phyloP scores from a whole-genome alignment of 2,113 vertebrate genomes.

The Malaclemys terrapin region DNA sequence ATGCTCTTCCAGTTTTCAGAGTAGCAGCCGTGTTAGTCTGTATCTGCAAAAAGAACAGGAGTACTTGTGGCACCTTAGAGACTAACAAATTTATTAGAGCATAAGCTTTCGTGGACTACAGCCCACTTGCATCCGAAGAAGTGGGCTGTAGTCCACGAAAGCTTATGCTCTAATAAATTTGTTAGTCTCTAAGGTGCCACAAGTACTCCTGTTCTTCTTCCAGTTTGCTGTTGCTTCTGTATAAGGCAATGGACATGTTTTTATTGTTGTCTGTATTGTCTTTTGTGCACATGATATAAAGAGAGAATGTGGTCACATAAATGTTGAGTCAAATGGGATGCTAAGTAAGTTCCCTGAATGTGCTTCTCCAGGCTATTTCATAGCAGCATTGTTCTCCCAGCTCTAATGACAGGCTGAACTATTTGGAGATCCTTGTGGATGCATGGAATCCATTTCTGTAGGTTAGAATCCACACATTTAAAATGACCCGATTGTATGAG shows the following conservation, averaged over 20 bases:
- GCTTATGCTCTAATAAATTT: too few species aligned
- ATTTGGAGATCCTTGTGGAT: neutral
- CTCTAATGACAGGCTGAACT: neutral
- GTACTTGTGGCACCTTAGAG: too few species aligned
- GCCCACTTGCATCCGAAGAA: too few species aligned
- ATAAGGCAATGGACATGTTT: neutral
- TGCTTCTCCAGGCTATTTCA: neutral
- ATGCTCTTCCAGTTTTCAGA: rapidly evolving
- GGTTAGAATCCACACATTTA: neutral
- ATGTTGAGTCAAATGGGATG: neutral
- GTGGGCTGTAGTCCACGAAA: too few species aligned
- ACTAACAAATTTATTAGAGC: too few species aligned
- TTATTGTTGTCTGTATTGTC: neutral
- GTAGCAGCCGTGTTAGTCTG: too few species aligned
- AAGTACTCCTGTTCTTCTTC: too few species aligned
- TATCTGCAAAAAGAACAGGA: too few species aligned
- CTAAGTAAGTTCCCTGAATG: neutral
- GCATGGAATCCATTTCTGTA: neutral
- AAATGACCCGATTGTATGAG: neutral
- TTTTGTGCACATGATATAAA: neutral
- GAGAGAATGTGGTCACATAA: neutral
- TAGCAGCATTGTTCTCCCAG: neutral
- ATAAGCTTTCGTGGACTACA: too few species aligned
- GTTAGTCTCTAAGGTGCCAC: too few species aligned
- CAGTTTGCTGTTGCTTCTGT: rapidly evolving